Evolutionary conservation across 2,797 vertebrate genomes (phyloP).

Genomic region (Geotrypetes seraphini): DNA sequence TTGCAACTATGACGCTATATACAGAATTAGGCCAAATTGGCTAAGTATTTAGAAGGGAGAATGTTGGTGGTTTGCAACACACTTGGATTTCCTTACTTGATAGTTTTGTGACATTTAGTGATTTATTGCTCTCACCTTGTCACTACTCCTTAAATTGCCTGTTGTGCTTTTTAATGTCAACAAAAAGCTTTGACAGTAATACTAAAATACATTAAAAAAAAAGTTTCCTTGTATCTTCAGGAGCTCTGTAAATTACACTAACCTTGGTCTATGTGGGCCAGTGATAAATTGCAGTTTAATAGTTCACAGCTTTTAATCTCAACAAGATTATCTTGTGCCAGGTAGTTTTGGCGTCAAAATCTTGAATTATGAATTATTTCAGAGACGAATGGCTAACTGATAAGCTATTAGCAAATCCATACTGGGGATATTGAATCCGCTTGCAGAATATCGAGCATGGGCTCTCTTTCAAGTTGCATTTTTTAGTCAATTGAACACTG

Average conservation of each 20-base stretch:
- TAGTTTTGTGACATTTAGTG: no score
- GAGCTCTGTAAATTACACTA: background rate
- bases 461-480: constrained; percentile 7
- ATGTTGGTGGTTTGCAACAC: no score
- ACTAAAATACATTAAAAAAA: constrained; percentile 9
- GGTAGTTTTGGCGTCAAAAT: constrained; percentile 11
- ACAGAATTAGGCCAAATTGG: no score
- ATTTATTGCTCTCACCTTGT: no score
- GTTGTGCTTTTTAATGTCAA: no score
- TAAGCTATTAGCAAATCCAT: constrained; percentile 20
- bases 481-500: background rate
- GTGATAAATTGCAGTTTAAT: constrained; percentile 16
- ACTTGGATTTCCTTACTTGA: no score
- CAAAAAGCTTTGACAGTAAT: no score
- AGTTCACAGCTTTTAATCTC: constrained; percentile 21
- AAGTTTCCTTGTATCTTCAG: constrained; percentile 1
- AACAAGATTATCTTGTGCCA: constrained; percentile 8
- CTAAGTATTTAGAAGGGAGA: no score
- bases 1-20: no score
- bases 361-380: constrained; percentile 27
- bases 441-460: constrained; percentile 9
- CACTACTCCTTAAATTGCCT: no score
- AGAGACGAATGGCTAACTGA: constrained; percentile 14
- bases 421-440: constrained; percentile 16
- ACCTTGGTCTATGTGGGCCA: constrained; percentile 2